Percentiles rank a stretch among this genome's conserved stretches.
These are phyloP conservation scores for Elgaria multicarinata DNA, from an alignment of 2,113 vertebrate genomes.

Conservation along the genomic window DNA sequence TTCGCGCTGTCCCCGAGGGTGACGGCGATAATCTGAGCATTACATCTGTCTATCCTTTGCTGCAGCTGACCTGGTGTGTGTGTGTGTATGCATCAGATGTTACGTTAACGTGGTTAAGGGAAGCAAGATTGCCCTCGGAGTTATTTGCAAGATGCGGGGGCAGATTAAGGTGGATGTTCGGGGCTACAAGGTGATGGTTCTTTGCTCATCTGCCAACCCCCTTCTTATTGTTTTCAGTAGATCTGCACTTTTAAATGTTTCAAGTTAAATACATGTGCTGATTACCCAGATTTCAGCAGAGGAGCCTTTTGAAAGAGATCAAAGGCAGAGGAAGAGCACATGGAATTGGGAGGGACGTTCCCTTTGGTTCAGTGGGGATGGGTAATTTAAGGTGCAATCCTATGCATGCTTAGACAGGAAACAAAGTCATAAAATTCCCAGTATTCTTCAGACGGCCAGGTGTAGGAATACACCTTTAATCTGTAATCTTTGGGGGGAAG, in stretches of 20 bases:
- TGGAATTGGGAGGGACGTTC: background rate
- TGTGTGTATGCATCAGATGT: background rate
- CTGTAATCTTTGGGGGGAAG: background rate
- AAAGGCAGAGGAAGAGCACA: background rate
- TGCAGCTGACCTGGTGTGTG: background rate
- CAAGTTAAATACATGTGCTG: background rate
- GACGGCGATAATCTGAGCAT: background rate
- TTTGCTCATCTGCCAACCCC: background rate
- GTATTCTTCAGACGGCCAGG: no score
- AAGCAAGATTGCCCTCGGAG: background rate
- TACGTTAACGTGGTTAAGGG: background rate
- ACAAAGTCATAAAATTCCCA: no score
- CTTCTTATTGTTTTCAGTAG: background rate
- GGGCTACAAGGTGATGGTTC: background rate
- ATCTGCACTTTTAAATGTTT: background rate
- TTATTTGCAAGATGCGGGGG: background rate
- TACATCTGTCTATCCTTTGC: no score
- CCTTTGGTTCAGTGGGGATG: background rate
- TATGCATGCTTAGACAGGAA: no score
- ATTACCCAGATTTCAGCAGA: background rate
- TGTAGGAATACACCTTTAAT: no score
- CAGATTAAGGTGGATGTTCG: no score
- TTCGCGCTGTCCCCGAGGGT: constrained; percentile 31
- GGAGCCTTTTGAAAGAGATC: background rate
- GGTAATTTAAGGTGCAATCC: background rate